Conservation (phyloP, 2,113 vertebrate genomes). For the Anseranas semipalmata region DNA sequence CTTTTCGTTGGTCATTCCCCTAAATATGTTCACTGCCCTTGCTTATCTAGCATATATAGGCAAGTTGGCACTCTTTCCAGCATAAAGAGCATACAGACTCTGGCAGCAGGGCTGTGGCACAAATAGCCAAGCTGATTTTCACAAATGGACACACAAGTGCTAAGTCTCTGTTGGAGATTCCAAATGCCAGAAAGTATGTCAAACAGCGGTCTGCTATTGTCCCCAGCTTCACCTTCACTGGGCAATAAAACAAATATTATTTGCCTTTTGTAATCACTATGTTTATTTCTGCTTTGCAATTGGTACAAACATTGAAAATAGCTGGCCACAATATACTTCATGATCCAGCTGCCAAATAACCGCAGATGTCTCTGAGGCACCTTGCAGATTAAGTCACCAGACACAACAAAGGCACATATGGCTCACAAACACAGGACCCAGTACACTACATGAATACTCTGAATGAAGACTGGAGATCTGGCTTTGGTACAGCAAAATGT, state of each 20-base stretch:
- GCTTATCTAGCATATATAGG: background rate
- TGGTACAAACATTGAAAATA: constrained; percentile 13
- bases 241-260: background rate
- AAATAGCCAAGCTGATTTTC: constrained; percentile 4
- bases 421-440: background rate
- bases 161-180: background rate
- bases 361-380: background rate
- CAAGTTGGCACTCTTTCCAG: background rate
- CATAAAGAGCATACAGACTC: background rate
- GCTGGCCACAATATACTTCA: background rate
- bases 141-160: background rate
- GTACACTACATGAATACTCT: rapidly evolving
- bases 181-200: background rate
- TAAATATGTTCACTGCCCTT: background rate
- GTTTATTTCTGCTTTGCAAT: constrained; percentile 34
- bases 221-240: background rate
- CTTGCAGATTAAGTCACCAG: background rate
- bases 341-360: background rate
- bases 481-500: background rate
- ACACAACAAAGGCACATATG: background rate
- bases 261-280: background rate
- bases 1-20: background rate
- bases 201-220: constrained; percentile 23
- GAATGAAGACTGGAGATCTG: background rate
- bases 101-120: background rate